Percentiles rank a stretch among this genome's conserved stretches.
Evolutionary conservation across 2,888 invertebrate genomes (phyloP).

Genomic region (Lottia gigantea): DNA sequence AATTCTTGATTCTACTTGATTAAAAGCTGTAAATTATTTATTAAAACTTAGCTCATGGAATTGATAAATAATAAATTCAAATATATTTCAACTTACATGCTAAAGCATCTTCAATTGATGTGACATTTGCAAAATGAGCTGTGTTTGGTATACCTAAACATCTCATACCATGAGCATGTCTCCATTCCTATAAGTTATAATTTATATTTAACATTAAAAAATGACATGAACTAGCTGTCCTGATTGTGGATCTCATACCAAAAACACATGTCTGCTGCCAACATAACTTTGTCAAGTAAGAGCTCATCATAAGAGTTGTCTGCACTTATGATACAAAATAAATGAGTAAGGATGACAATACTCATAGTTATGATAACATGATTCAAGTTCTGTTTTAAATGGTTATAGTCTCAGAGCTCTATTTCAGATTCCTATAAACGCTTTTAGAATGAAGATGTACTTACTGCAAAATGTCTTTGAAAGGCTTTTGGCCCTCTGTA

Average conservation of each 20-base stretch:
- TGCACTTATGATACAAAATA: too few relatives aligned
- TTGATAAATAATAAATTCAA: not conserved
- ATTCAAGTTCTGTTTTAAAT: too few relatives aligned
- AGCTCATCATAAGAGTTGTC: too few relatives aligned
- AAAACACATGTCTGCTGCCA: too few relatives aligned
- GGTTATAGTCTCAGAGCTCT: too few relatives aligned
- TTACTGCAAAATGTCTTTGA: constrained; percentile 94
- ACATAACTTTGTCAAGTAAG: too few relatives aligned
- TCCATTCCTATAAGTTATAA: constrained; percentile 73
- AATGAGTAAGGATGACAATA: too few relatives aligned
- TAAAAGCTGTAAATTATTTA: not conserved
- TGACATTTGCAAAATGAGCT: constrained; percentile 99
- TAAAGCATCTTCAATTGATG: constrained; percentile 97
- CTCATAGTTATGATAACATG: too few relatives aligned
- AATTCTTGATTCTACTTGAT: not conserved
- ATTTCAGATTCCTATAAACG: too few relatives aligned
- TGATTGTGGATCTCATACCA: too few relatives aligned
- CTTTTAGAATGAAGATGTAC: constrained; percentile 33
- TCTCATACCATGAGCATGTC: constrained; percentile 89
- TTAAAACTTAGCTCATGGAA: too few relatives aligned
- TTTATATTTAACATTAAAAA: constrained; percentile 18
- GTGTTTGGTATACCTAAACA: constrained; percentile 99
- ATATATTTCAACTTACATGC: constrained; percentile 76
- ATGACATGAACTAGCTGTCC: too few relatives aligned
- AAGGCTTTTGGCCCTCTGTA: constrained; percentile 99